phyloP scores from a whole-genome alignment of 2,888 invertebrate species.

The Microdon myrmicae region DNA sequence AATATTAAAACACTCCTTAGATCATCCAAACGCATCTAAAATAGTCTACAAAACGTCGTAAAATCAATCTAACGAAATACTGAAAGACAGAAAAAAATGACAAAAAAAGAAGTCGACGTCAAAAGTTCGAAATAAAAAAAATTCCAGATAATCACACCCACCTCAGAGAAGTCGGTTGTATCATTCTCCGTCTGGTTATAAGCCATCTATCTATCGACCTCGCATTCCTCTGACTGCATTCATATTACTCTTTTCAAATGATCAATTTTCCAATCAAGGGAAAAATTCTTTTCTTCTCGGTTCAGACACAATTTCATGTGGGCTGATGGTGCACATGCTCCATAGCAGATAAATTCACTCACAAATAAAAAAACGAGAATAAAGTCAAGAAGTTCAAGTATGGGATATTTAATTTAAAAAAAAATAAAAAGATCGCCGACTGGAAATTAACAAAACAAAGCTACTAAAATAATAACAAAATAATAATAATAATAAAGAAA shows the following conservation, averaged over 20 bases:
- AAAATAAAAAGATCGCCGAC: constrained; percentile 7
- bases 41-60: constrained; percentile 22
- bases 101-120: constrained; percentile 3
- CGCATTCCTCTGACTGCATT: constrained; percentile 25
- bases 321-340: constrained; percentile 23
- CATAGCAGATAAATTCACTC: constrained; percentile 39
- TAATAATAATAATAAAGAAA: constrained; percentile 2
- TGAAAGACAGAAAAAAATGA: no score
- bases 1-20: constrained; percentile 8
- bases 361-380: constrained; percentile 6
- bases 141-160: constrained; percentile 23
- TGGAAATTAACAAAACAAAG: constrained; percentile 31
- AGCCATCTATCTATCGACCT: no score
- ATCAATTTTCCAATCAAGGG: constrained; percentile 29
- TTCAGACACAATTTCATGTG: constrained; percentile 28
- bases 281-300: constrained; percentile 32
- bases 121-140: constrained; percentile 3
- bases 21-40: constrained; percentile 25
- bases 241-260: constrained; percentile 16
- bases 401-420: constrained; percentile 15
- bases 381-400: constrained; percentile 13
- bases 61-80: constrained; percentile 15
- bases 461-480: not conserved
- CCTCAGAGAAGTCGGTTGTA: no score
- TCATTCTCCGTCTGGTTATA: no score